A percentile compares a stretch with the other conserved stretches of the same genome.
phyloP scores from a whole-genome alignment of 2,113 vertebrate genomes.

The Sinocyclocheilus anophthalmus region DNA sequence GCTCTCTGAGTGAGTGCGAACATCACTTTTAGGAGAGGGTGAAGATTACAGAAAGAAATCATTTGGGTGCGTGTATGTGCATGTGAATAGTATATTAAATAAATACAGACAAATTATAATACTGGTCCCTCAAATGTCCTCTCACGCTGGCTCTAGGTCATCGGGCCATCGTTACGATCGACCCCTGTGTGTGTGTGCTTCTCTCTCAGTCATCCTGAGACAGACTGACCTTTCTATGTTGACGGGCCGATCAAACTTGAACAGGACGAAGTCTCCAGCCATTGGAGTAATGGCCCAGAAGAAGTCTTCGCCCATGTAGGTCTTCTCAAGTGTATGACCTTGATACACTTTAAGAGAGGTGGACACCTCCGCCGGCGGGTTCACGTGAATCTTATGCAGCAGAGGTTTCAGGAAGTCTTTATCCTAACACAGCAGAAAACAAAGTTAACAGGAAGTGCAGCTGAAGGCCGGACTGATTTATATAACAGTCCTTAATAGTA shows the following conservation, averaged over 20 bases:
- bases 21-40: background rate
- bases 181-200: background rate
- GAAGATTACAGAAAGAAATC: background rate
- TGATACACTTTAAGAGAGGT: constrained; percentile 98
- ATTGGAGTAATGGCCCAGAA: constrained; percentile 96
- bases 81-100: background rate
- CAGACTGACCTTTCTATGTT: constrained; percentile 87
- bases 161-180: background rate
- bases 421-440: constrained; percentile 78
- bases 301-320: constrained; percentile 96
- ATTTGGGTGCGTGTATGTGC: background rate
- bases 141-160: background rate
- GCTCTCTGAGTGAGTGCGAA: background rate
- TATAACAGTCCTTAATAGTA: background rate
- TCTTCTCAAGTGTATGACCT: constrained; percentile 94
- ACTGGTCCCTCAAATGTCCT: background rate
- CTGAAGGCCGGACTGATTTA: background rate
- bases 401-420: constrained; percentile 98
- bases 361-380: constrained; percentile 95
- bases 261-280: constrained; percentile 91
- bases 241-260: constrained; percentile 95
- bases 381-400: constrained; percentile 96
- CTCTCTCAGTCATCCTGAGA: background rate
- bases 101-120: background rate
- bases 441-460: background rate